Conservation (phyloP, 2,888 invertebrate species). For the Neocrepidodera transversa region DNA sequence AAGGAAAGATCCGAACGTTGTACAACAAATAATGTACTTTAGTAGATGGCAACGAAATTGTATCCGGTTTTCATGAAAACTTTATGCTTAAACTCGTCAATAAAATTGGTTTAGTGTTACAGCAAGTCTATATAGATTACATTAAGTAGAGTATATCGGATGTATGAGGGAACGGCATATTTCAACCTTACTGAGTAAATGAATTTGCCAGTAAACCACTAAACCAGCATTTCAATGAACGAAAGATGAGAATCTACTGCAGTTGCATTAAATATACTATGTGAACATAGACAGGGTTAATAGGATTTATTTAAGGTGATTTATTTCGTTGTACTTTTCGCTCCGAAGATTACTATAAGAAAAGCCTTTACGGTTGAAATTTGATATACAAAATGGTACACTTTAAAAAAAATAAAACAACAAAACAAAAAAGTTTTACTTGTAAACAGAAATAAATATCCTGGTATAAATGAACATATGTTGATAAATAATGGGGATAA, state of each 20-base stretch:
- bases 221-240: conserved; percentile 17
- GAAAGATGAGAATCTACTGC: conserved; percentile 16
- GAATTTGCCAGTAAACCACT: conserved; percentile 16
- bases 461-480: too few relatives aligned
- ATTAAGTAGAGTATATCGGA: conserved; percentile 21
- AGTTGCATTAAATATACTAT: not conserved
- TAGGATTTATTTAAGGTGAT: conserved; percentile 2
- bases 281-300: not conserved
- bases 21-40: conserved; percentile 21
- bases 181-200: conserved; percentile 17
- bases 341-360: too few relatives aligned
- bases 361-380: too few relatives aligned
- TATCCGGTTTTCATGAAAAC: conserved; percentile 18
- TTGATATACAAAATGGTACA: too few relatives aligned
- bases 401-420: too few relatives aligned
- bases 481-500: too few relatives aligned
- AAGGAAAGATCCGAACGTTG: conserved; percentile 3
- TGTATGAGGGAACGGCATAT: conserved; percentile 13
- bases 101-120: conserved; percentile 26
- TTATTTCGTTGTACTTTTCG: too few relatives aligned
- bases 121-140: conserved; percentile 23
- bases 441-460: too few relatives aligned
- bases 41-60: conserved; percentile 13
- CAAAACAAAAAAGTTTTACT: too few relatives aligned
- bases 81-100: conserved; percentile 27